Evolutionary conservation across 1,140 invertebrate genomes (phyloP), one percentile per base, ranked within the genome.

Genomic region (Pseudomyrmex flavicornis): DNA sequence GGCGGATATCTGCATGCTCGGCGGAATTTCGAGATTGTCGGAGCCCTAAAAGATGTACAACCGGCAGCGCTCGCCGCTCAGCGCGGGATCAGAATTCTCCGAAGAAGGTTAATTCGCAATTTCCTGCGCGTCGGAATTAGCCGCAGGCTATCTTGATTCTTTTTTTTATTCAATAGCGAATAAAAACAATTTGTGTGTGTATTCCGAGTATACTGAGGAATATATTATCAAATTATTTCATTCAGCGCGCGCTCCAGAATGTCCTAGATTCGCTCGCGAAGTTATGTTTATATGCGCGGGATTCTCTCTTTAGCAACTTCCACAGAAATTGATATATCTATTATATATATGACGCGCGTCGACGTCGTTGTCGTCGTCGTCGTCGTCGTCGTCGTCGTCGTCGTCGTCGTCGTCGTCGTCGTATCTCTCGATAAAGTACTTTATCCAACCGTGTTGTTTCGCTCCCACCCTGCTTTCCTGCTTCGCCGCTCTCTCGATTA

Each of bases 11-110:
- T 35, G 56, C 35, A 58, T 70, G 61, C 17, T 73, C 9, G n/a
- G 54, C 62, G 82, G 73, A 85, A 85, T 83, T 69, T 83, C 15
- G 54, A 12, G 58, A 59, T 59, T 35, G 35, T 59, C 58, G 9
- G 58, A 59, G 17, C n/a, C n/a, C n/a, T 17, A 10, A n/a, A 17
- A n/a, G 58, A 17, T 59, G n/a, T 17, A 20, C 58, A 17, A 59
- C 8, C 50, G 50, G 50, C 9, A 2, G 50, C 50, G 13, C 13
- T 52, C 15, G n/a, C 15, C n/a, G 54, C 54, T 17, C 54, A 2
- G 15, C 58, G 58, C 58, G n/a, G 20, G 58, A 59, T 59, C 17
- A 17, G 17, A 20, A 59, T 59, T 59, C n/a, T 17, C n/a, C 0
- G 58, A 59, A 17, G 9, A 59, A 59, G 58, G 50, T 52, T 52